These are phyloP conservation scores for Tichodroma muraria DNA, from an alignment of 2,113 vertebrate genomes.

Conservation along the genomic window DNA sequence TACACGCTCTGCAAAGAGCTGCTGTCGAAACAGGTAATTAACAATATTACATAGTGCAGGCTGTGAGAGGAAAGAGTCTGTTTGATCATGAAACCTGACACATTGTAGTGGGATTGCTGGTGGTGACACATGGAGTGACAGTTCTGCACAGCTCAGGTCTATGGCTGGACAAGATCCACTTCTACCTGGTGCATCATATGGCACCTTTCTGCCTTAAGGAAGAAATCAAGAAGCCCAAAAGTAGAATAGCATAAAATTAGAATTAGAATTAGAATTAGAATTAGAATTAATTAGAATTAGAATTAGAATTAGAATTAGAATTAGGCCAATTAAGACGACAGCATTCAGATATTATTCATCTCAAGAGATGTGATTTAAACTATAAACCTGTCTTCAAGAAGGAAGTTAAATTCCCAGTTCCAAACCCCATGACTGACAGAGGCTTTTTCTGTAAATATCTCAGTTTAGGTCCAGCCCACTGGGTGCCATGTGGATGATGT, in stretches of 20 bases:
- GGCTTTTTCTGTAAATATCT: background rate
- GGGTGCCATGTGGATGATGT: background rate
- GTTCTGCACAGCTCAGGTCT: background rate
- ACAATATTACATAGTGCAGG: background rate
- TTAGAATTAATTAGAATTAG: background rate
- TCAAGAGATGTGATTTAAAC: background rate
- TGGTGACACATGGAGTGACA: accelerated
- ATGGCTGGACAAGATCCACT: background rate
- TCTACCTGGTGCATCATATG: background rate
- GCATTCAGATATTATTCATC: background rate
- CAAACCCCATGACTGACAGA: background rate
- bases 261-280: background rate
- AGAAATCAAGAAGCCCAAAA: background rate
- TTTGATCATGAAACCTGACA: background rate
- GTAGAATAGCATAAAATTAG: background rate
- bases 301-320: background rate
- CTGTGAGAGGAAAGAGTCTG: background rate
- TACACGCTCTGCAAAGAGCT: constrained; percentile 74
- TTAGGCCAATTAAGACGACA: background rate
- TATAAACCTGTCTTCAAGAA: background rate
- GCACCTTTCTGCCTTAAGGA: background rate
- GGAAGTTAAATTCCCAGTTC: background rate
- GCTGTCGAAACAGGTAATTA: constrained; percentile 71
- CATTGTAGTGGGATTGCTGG: background rate
- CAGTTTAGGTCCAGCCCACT: background rate